phyloP scores from a whole-genome alignment of 1,140 invertebrate species.

The Sitodiplosis mosellana region DNA sequence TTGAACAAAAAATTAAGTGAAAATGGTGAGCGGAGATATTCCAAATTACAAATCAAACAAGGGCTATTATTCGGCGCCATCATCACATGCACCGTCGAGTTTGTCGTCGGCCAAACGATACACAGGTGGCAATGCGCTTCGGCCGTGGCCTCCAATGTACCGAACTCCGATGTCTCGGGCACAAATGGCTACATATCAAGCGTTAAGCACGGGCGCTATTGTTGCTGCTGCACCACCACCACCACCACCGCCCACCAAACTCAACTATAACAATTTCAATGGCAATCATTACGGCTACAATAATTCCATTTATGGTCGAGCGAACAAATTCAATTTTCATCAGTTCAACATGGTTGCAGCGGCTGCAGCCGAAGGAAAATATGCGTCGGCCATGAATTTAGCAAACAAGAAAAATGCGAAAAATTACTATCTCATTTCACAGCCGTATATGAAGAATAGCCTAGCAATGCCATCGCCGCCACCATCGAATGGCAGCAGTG shows the following conservation, averaged over 20 bases:
- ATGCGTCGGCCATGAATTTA: neutral
- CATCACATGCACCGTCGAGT: neutral
- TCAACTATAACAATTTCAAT: neutral
- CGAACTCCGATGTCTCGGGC: neutral
- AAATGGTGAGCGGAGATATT: neutral
- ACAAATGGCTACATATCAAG: neutral
- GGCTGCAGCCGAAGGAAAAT: neutral
- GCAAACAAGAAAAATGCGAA: neutral
- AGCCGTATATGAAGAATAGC: neutral
- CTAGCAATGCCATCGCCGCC: neutral
- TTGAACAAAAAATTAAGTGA: neutral
- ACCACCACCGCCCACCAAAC: neutral
- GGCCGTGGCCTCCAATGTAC: slow-evolving; percentile 1
- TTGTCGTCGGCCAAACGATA: neutral
- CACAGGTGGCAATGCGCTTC: neutral
- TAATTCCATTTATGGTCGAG: slow-evolving; percentile 1
- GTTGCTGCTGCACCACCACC: neutral
- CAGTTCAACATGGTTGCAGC: neutral
- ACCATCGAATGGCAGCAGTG: neutral
- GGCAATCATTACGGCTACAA: neutral
- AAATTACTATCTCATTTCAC: neutral
- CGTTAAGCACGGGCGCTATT: neutral
- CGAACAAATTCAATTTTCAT: neutral
- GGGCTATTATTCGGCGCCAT: neutral
- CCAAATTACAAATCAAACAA: neutral